These are phyloP conservation scores for Clarias magur DNA, from an alignment of 2,113 vertebrate species.

Conservation along the genomic window DNA sequence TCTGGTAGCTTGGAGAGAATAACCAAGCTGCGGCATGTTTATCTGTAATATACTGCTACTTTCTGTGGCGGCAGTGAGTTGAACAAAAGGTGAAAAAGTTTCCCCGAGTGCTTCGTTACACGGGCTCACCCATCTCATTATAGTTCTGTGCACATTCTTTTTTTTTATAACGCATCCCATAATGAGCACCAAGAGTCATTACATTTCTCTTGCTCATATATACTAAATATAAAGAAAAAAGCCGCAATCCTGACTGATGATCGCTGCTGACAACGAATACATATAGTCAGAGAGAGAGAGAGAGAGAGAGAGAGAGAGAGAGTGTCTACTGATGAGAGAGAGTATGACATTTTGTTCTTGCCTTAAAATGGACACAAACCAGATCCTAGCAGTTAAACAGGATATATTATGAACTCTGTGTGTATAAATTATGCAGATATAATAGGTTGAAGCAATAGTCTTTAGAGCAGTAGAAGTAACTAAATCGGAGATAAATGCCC, in stretches of 20 bases:
- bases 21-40: background rate
- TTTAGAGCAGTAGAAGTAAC: background rate
- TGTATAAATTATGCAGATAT: slow-evolving; percentile 10
- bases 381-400: background rate
- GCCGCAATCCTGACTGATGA: slow-evolving; percentile 3
- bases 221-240: background rate
- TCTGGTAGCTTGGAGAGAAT: background rate
- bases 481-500: background rate
- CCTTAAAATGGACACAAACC: background rate
- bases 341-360: background rate
- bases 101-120: background rate
- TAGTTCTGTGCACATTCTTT: background rate
- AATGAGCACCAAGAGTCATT: slow-evolving; percentile 24
- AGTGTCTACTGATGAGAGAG: background rate
- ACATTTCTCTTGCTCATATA: background rate
- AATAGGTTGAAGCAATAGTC: slow-evolving; percentile 10
- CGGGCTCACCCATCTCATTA: slow-evolving; percentile 1
- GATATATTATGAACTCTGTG: background rate
- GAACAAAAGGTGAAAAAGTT: slow-evolving; percentile 29
- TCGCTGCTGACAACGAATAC: background rate
- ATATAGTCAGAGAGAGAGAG: background rate
- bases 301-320: background rate
- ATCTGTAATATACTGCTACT: background rate
- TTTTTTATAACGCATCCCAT: slow-evolving; percentile 9
- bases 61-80: slow-evolving; percentile 17